phyloP scores from a whole-genome alignment of 92 coral and sea anemone genomes.

The Phenganax marumi region DNA sequence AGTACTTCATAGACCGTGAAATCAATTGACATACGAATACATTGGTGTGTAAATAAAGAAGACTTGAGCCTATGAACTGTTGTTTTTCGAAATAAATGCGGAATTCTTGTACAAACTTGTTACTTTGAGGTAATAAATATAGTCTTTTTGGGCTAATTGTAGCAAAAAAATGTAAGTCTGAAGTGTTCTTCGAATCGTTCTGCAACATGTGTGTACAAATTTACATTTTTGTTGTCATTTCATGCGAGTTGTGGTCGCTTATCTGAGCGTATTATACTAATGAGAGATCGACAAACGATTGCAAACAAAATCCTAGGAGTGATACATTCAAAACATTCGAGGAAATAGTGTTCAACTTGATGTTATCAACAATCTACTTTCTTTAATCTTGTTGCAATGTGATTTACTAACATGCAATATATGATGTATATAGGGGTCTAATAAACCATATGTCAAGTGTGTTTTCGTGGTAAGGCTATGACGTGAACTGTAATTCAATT shows the following conservation, averaged over 20 bases:
- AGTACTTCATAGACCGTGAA: background rate
- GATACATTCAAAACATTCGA: background rate
- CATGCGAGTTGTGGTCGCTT: background rate
- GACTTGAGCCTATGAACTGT: background rate
- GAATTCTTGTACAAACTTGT: background rate
- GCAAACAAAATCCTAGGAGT: slow-evolving; percentile 13
- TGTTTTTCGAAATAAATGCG: background rate
- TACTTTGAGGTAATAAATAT: too few relatives aligned
- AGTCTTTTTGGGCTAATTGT: too few relatives aligned
- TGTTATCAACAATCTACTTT: background rate
- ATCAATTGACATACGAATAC: background rate
- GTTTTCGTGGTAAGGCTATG: background rate
- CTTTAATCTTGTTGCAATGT: background rate
- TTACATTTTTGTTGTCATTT: background rate
- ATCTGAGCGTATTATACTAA: background rate
- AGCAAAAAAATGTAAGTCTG: too few relatives aligned
- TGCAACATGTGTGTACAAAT: background rate
- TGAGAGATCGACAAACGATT: background rate
- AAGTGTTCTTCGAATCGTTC: too few relatives aligned
- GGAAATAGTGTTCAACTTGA: background rate
- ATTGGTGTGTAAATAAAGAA: background rate
- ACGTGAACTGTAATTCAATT: background rate
- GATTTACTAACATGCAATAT: background rate
- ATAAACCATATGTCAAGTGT: background rate
- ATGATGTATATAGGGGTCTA: background rate